These are phyloP conservation scores for Lamellibrachia luymesi DNA, from an alignment of 1,140 invertebrate genomes.

Conservation along the genomic window DNA sequence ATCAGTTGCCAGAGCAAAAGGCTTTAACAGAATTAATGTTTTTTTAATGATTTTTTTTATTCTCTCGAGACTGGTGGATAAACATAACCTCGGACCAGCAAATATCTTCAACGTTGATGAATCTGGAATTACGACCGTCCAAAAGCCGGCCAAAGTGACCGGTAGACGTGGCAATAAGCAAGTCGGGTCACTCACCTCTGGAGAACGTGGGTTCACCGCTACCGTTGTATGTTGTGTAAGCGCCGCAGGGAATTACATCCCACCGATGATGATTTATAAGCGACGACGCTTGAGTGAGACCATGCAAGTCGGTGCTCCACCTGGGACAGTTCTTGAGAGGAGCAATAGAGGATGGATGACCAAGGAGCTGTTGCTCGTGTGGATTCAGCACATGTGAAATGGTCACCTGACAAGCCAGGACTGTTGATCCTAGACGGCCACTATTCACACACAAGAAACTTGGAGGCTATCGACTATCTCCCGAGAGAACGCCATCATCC, in stretches of 20 bases:
- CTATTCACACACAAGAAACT: constrained; percentile 16
- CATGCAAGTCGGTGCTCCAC: constrained; percentile 56
- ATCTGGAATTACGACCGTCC: constrained; percentile 58
- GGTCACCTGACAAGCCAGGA: constrained; percentile 35
- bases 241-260: constrained; percentile 40
- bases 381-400: constrained; percentile 52
- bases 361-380: constrained; percentile 55
- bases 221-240: constrained; percentile 31
- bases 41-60: constrained; percentile 31
- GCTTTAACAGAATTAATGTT: constrained; percentile 56
- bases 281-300: constrained; percentile 40
- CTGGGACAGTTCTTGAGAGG: constrained; percentile 47
- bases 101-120: constrained; percentile 60
- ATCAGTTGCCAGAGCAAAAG: constrained; percentile 56
- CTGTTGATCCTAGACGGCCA: constrained; percentile 23
- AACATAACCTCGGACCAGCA: constrained; percentile 36
- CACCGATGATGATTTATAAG: constrained; percentile 46
- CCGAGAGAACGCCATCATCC: no score
- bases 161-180: constrained; percentile 52
- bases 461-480: no score
- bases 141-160: constrained; percentile 56
- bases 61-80: constrained; percentile 32
- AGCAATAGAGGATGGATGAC: constrained; percentile 59
- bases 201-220: constrained; percentile 52
- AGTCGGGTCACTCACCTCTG: constrained; percentile 55